Evolutionary conservation across 1,140 invertebrate species (phyloP).

Genomic region (Coboldia fuscipes): DNA sequence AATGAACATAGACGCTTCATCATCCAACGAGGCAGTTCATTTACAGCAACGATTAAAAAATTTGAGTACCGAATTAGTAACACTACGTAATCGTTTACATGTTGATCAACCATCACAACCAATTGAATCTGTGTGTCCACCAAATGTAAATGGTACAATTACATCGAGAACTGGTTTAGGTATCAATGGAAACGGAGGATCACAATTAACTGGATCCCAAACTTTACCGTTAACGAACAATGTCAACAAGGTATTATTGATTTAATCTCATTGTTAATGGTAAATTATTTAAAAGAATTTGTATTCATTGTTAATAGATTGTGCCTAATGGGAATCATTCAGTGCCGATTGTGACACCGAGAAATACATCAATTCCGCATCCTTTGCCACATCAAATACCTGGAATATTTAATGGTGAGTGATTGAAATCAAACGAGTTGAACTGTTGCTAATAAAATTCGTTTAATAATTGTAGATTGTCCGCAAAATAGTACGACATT

Average conservation of each 20-base stretch:
- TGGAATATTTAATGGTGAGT: conserved; percentile 4
- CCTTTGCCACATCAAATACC: conserved; percentile 16
- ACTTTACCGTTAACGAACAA: too few relatives aligned
- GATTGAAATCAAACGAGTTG: too few relatives aligned
- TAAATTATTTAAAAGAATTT: too few relatives aligned
- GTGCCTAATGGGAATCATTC: conserved; percentile 1
- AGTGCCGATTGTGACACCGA: conserved; percentile 10
- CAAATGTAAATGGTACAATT: background rate
- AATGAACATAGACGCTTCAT: conserved; percentile 86
- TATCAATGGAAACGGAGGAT: background rate
- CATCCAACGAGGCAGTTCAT: conserved; percentile 79
- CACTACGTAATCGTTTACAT: conserved; percentile 64
- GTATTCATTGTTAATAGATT: too few relatives aligned
- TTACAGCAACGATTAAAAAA: conserved; percentile 71
- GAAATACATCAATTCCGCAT: conserved; percentile 20
- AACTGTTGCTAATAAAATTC: too few relatives aligned
- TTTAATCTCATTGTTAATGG: too few relatives aligned
- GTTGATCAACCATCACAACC: conserved; percentile 30
- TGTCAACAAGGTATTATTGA: too few relatives aligned
- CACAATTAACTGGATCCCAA: conserved; percentile 8
- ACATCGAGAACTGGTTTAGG: background rate
- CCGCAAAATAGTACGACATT: too few relatives aligned
- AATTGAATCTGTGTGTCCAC: conserved; percentile 2
- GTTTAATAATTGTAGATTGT: too few relatives aligned
- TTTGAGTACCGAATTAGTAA: conserved; percentile 73